A percentile compares a stretch with the other conserved stretches of the same genome.
Conservation (phyloP, 1,140 invertebrate species). For the Zaprionus camerounensis region DNA sequence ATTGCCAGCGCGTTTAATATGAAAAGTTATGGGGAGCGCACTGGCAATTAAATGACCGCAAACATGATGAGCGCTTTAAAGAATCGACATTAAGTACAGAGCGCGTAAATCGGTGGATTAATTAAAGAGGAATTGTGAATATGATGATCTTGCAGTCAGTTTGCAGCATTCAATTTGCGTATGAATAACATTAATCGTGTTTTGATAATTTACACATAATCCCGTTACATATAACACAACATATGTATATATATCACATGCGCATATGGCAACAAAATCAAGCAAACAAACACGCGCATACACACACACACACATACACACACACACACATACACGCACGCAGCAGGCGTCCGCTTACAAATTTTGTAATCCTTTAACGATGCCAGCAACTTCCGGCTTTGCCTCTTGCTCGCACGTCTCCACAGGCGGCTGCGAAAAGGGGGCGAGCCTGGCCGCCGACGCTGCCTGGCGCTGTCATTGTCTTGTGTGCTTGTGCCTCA, state of each 20-base stretch:
- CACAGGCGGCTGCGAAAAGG: conserved; percentile 24
- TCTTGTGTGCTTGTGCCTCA: conserved; percentile 71
- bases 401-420: conserved; percentile 51
- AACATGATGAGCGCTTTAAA: conserved; percentile 43
- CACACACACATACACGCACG: conserved; percentile 39
- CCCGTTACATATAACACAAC: neutral
- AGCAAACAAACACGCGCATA: conserved; percentile 11
- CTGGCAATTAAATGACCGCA: conserved; percentile 62
- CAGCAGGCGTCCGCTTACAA: conserved; percentile 70
- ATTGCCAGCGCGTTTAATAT: conserved; percentile 73
- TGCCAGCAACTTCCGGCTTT: conserved; percentile 66
- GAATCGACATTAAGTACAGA: neutral
- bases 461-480: conserved; percentile 63
- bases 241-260: conserved; percentile 16
- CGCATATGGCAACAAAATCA: conserved; percentile 31
- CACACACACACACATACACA: conserved; percentile 41
- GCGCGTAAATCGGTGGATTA: neutral
- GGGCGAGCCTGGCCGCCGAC: conserved; percentile 23
- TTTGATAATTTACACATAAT: conserved; percentile 3
- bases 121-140: neutral
- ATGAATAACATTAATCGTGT: neutral
- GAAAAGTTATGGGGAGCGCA: conserved; percentile 70
- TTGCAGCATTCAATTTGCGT: neutral
- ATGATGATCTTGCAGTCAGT: neutral
- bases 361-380: conserved; percentile 83